Evolutionary conservation across 1,140 invertebrate species (phyloP).

Genomic region (Drosophila varians): DNA sequence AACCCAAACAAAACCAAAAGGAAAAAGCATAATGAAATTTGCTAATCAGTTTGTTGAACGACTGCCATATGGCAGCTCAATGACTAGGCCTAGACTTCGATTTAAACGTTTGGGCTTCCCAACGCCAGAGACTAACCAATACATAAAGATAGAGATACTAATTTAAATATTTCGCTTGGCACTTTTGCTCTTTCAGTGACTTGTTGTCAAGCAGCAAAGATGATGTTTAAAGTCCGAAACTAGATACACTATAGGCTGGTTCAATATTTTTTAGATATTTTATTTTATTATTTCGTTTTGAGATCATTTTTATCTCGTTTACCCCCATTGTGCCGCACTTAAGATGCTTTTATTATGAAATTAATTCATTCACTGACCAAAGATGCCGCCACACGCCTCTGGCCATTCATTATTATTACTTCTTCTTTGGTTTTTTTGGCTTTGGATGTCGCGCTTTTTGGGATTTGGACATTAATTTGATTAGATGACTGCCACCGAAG

Average conservation of each 20-base stretch:
- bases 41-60: slow-evolving; percentile 47
- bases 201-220: slow-evolving; percentile 56
- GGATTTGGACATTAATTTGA: slow-evolving; percentile 48
- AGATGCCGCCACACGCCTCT: slow-evolving; percentile 36
- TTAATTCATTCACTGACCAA: slow-evolving; percentile 31
- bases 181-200: slow-evolving; percentile 1
- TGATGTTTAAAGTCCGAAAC: slow-evolving; percentile 41
- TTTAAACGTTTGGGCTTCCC: slow-evolving; percentile 12
- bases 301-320: not conserved
- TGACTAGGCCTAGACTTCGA: slow-evolving; percentile 48
- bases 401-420: slow-evolving; percentile 20
- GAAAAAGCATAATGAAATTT: slow-evolving; percentile 19
- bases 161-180: slow-evolving; percentile 32
- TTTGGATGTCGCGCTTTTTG: slow-evolving; percentile 22
- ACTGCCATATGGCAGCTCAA: slow-evolving; percentile 50
- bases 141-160: slow-evolving; percentile 9
- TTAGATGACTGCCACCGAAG: slow-evolving; percentile 42
- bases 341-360: slow-evolving; percentile 36
- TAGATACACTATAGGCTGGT: slow-evolving; percentile 8
- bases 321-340: slow-evolving; percentile 22
- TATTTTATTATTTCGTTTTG: not conserved
- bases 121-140: not conserved
- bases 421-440: slow-evolving; percentile 9
- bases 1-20: not conserved
- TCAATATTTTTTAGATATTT: not conserved